phyloP scores from a whole-genome alignment of 1,140 invertebrate species.

The Dolichoris vasculosae region DNA sequence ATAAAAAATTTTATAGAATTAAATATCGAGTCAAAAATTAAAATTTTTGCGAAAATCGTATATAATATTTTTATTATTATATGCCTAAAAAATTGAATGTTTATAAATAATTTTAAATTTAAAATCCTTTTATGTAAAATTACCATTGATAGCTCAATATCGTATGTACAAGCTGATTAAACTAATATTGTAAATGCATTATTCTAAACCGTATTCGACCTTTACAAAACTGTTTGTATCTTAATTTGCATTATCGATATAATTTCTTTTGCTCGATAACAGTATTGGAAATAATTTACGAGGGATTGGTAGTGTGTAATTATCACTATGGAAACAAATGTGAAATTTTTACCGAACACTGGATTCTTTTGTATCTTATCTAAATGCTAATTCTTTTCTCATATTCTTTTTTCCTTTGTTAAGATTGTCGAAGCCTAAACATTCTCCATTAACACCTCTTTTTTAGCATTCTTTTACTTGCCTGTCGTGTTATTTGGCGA shows the following conservation, averaged over 20 bases:
- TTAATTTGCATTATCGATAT: neutral
- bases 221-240: neutral
- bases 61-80: too few species aligned
- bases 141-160: too few species aligned
- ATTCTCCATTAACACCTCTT: conserved; percentile 53
- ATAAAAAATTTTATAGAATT: too few species aligned
- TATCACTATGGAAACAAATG: neutral
- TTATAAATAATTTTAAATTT: too few species aligned
- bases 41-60: too few species aligned
- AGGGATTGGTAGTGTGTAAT: neutral
- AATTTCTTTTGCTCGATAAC: neutral
- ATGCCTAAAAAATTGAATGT: too few species aligned
- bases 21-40: too few species aligned
- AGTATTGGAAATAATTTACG: neutral
- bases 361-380: neutral
- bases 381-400: neutral
- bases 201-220: too few species aligned
- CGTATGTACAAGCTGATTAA: too few species aligned
- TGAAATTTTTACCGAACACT: neutral
- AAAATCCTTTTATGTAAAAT: too few species aligned
- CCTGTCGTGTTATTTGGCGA: conserved; percentile 50
- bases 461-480: conserved; percentile 39
- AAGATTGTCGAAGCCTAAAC: conserved; percentile 54
- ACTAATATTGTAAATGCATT: too few species aligned
- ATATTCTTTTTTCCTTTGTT: conserved; percentile 55